A percentile compares a stretch with the other conserved stretches of the same genome.
phyloP scores from a whole-genome alignment of 2,113 vertebrate genomes.

The Thermophis baileyi region DNA sequence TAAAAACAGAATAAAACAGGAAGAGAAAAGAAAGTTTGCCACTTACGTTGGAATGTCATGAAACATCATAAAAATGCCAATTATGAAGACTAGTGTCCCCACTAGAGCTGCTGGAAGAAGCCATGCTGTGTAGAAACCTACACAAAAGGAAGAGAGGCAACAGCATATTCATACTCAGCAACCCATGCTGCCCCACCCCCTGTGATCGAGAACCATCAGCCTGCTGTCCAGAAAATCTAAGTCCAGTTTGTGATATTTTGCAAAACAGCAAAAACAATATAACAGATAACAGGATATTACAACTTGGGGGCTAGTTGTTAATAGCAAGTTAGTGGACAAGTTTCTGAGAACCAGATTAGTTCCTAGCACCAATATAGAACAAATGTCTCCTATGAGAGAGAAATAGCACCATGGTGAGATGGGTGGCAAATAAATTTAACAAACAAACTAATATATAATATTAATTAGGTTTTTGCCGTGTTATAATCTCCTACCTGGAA shows the following conservation, averaged over 20 bases:
- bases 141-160: neutral
- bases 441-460: neutral
- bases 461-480: neutral
- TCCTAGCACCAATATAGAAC: neutral
- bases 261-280: neutral
- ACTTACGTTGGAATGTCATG: conserved; percentile 58
- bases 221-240: neutral
- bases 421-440: neutral
- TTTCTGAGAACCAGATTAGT: neutral
- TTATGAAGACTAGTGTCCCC: conserved; percentile 52
- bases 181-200: fast-evolving
- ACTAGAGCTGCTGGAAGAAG: conserved; percentile 49
- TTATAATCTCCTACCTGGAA: neutral
- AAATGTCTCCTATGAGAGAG: neutral
- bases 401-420: neutral
- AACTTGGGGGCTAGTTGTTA: neutral
- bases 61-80: conserved; percentile 43
- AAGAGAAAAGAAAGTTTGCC: fast-evolving
- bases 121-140: conserved; percentile 67
- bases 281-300: neutral
- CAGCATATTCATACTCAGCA: neutral
- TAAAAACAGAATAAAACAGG: neutral
- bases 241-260: neutral
- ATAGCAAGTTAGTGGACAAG: neutral
- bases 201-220: neutral